Evolutionary conservation across 2,797 vertebrate genomes (phyloP).

Genomic region (Schizothorax lantsangensis): DNA sequence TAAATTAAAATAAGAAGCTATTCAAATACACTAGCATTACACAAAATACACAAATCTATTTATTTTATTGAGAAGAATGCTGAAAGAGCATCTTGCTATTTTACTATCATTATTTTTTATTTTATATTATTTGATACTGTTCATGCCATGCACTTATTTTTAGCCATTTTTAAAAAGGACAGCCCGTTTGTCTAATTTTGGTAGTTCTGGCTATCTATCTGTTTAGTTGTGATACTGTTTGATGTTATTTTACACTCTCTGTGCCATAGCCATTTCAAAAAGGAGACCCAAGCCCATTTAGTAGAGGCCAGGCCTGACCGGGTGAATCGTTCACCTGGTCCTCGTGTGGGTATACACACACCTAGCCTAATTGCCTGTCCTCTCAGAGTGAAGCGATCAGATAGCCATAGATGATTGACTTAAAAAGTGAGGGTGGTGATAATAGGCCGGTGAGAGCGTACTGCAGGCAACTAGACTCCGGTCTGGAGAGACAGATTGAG

Average conservation of each 20-base stretch:
- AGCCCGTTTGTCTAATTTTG: background rate
- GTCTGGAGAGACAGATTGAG: slow-evolving; percentile 80
- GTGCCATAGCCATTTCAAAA: background rate
- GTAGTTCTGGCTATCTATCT: background rate
- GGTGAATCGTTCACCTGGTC: slow-evolving; percentile 23
- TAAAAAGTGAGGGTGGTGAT: slow-evolving; percentile 75
- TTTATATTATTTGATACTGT: background rate
- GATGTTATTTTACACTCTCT: slow-evolving; percentile 5
- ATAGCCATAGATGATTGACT: slow-evolving; percentile 74
- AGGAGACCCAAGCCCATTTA: background rate
- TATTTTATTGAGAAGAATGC: background rate
- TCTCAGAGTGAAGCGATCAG: slow-evolving; percentile 70
- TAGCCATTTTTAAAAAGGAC: background rate
- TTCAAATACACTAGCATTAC: background rate
- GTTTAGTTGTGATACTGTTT: background rate
- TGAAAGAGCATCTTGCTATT: background rate
- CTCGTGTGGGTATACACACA: slow-evolving; percentile 26
- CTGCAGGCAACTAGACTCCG: slow-evolving; percentile 67
- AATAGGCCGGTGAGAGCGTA: slow-evolving; percentile 72
- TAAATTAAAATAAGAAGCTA: background rate
- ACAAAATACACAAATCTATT: background rate
- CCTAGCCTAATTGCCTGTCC: slow-evolving; percentile 66
- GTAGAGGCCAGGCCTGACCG: background rate
- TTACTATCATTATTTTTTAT: background rate
- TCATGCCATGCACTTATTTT: background rate